phyloP scores from a whole-genome alignment of 2,113 vertebrate species.

The Ranitomeya imitator region DNA sequence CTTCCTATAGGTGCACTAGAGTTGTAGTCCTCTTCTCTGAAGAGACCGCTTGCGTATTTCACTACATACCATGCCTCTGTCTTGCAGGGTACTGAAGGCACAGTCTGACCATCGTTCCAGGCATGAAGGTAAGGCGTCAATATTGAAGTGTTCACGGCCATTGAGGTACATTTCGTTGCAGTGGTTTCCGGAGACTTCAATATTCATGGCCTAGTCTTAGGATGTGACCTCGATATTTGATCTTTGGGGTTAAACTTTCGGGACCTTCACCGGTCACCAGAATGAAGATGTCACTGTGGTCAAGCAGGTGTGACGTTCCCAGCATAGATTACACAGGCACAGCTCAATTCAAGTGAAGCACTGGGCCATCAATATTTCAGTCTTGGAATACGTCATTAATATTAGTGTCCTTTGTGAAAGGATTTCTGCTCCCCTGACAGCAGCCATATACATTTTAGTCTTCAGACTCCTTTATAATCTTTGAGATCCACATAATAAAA shows the following conservation, averaged over 20 bases:
- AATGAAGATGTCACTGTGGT: neutral
- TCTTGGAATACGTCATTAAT: too few species aligned
- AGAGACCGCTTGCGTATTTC: neutral
- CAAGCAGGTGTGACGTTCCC: too few species aligned
- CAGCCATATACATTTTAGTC: too few species aligned
- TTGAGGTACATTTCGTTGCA: neutral
- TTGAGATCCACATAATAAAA: too few species aligned
- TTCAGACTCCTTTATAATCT: too few species aligned
- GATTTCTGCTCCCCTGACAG: too few species aligned
- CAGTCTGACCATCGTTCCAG: constrained; percentile 96
- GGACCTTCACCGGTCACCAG: neutral
- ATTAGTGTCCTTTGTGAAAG: too few species aligned
- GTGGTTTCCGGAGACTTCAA: neutral
- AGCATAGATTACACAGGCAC: too few species aligned
- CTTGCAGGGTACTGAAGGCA: constrained; percentile 89
- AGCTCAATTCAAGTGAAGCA: too few species aligned
- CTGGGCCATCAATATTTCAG: too few species aligned
- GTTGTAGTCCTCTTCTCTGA: too few species aligned
- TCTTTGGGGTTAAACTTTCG: neutral
- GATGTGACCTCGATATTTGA: neutral
- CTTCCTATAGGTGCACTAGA: too few species aligned
- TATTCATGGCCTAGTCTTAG: neutral
- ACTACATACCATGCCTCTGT: constrained; percentile 58
- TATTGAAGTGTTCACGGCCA: neutral
- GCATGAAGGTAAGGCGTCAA: constrained; percentile 88